phyloP scores from a whole-genome alignment of 23 tunicate species.

The Diplosoma virens region DNA sequence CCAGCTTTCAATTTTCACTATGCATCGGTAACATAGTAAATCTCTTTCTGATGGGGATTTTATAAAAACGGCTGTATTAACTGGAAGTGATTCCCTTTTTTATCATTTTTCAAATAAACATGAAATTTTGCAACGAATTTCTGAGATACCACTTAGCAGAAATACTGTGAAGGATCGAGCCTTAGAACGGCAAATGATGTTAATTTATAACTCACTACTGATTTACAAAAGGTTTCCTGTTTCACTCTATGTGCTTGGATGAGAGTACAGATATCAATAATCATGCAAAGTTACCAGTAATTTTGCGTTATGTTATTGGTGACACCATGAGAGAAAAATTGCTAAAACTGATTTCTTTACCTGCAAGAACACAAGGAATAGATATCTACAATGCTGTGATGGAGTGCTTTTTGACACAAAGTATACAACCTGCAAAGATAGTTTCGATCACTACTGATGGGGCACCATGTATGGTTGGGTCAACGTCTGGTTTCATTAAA shows the following conservation, averaged over 20 bases:
- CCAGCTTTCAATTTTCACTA: too few relatives aligned
- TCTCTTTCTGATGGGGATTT: too few relatives aligned
- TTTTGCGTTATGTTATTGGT: too few relatives aligned
- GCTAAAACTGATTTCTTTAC: background rate
- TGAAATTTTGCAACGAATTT: conserved; percentile 2
- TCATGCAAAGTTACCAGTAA: too few relatives aligned
- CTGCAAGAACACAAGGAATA: conserved; percentile 7
- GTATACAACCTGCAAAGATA: background rate
- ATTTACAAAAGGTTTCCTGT: background rate
- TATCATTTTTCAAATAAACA: too few relatives aligned
- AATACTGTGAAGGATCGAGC: conserved; percentile 1
- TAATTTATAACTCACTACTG: background rate
- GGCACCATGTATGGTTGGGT: background rate
- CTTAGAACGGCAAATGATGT: background rate
- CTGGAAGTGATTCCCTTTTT: too few relatives aligned
- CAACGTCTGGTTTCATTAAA: conserved; percentile 5
- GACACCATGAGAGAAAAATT: conserved; percentile 3
- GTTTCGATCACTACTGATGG: conserved; percentile 5
- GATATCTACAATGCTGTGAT: conserved; percentile 2
- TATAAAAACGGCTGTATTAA: too few relatives aligned
- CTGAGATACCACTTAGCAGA: background rate
- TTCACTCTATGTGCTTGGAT: conserved; percentile 10
- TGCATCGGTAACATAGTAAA: too few relatives aligned
- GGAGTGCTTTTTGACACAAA: background rate
- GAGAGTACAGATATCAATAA: too few relatives aligned